Conservation (phyloP, 2,888 invertebrate genomes). For the Andrena haemorrhoa region DNA sequence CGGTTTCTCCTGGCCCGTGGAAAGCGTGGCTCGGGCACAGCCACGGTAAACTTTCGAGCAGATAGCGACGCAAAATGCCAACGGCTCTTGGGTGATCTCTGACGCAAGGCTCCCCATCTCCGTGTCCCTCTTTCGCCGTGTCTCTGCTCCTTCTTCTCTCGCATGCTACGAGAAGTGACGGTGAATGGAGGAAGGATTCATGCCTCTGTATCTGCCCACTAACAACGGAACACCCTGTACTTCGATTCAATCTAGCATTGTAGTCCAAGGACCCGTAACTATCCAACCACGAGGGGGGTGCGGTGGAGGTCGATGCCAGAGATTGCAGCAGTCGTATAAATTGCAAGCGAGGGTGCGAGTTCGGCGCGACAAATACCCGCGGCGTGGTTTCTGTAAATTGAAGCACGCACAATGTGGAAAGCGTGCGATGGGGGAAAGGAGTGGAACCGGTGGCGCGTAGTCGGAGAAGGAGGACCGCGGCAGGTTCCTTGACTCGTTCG, state of each 20-base stretch:
- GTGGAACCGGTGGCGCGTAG: conserved; percentile 16
- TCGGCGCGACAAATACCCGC: conserved; percentile 60
- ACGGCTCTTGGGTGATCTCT: conserved; percentile 73
- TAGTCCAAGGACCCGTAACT: too few relatives aligned
- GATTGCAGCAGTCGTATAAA: conserved; percentile 65
- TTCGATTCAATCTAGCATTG: background rate
- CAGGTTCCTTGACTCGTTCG: conserved; percentile 79
- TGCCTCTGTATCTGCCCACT: background rate
- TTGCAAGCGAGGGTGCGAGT: conserved; percentile 47
- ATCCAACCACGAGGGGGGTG: too few relatives aligned
- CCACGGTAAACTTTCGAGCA: conserved; percentile 71
- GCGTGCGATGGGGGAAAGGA: conserved; percentile 5
- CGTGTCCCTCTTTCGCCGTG: conserved; percentile 32
- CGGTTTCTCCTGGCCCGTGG: conserved; percentile 38
- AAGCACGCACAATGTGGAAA: conserved; percentile 50
- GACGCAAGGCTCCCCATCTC: conserved; percentile 69
- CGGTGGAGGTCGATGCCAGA: background rate
- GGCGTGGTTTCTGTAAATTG: conserved; percentile 73
- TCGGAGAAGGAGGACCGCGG: conserved; percentile 35
- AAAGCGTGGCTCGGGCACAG: conserved; percentile 55
- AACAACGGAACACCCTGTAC: background rate
- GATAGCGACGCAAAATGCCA: conserved; percentile 74
- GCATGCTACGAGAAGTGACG: conserved; percentile 22
- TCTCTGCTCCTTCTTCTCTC: conserved; percentile 30
- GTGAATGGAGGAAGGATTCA: background rate